phyloP scores from a whole-genome alignment of 2,797 vertebrate species.

The Onychomys torridus region DNA sequence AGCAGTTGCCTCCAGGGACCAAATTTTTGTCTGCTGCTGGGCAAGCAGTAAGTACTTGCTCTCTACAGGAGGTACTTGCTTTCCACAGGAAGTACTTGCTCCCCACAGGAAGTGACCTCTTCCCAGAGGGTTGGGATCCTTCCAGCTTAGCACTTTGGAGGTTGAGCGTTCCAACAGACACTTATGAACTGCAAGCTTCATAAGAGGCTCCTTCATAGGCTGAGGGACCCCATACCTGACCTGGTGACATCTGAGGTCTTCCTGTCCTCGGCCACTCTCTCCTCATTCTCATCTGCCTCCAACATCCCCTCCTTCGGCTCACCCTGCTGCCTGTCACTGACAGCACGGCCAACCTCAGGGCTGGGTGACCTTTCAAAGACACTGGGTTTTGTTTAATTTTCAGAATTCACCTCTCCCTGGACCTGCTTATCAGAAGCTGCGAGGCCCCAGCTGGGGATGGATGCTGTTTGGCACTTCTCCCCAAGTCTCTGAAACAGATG shows the following conservation, averaged over 20 bases:
- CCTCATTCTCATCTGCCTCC: neutral
- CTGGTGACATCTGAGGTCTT: neutral
- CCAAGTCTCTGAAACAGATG: constrained; percentile 53
- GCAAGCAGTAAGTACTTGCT: neutral
- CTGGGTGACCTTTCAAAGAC: constrained; percentile 68
- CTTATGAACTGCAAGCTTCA: neutral
- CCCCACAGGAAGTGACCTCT: neutral
- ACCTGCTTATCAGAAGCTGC: constrained; percentile 71
- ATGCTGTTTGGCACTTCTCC: constrained; percentile 70
- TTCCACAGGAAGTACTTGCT: neutral
- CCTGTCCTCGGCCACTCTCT: rapidly evolving
- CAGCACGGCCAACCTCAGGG: constrained; percentile 15
- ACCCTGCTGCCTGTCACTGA: constrained; percentile 41
- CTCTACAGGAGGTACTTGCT: neutral
- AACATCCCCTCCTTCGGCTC: rapidly evolving
- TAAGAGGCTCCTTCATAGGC: rapidly evolving
- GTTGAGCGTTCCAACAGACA: neutral
- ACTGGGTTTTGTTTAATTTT: constrained; percentile 79
- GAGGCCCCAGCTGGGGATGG: constrained; percentile 51
- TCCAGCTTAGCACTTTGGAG: rapidly evolving
- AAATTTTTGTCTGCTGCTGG: no score
- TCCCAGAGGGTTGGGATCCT: neutral
- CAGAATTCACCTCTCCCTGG: constrained; percentile 66
- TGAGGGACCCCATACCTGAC: neutral
- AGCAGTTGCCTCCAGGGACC: neutral